These are phyloP conservation scores for Pterois miles DNA, from an alignment of 2,797 vertebrate species.

Conservation along the genomic window DNA sequence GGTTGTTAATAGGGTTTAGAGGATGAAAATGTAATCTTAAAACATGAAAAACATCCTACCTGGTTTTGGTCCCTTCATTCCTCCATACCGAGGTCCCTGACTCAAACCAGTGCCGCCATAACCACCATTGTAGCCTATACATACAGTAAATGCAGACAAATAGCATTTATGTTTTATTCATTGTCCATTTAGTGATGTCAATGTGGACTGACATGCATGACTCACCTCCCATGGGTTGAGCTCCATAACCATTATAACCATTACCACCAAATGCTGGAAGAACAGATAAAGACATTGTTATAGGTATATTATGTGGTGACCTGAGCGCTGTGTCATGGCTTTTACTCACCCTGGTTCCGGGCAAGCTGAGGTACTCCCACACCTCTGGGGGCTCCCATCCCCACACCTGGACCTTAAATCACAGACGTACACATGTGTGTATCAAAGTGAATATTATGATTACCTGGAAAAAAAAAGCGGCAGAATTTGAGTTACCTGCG, in stretches of 20 bases:
- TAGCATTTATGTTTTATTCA: not conserved
- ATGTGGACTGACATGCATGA: not conserved
- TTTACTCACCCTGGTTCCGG: slow-evolving; percentile 53
- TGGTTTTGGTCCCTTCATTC: slow-evolving; percentile 66
- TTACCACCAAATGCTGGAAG: slow-evolving; percentile 56
- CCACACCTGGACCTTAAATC: slow-evolving; percentile 42
- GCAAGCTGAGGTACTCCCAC: slow-evolving; percentile 60
- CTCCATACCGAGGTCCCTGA: slow-evolving; percentile 56
- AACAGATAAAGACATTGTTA: slow-evolving; percentile 20
- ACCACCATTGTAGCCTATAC: slow-evolving; percentile 58
- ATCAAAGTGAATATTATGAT: not conserved
- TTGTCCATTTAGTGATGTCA: not conserved
- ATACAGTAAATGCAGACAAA: not conserved
- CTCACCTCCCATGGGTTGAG: slow-evolving; percentile 65
- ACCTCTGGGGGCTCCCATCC: slow-evolving; percentile 47
- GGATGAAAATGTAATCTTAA: not conserved
- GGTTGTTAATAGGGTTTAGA: not conserved
- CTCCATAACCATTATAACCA: slow-evolving; percentile 58
- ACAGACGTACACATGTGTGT: not conserved
- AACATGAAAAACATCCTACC: slow-evolving; percentile 39
- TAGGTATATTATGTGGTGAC: not conserved
- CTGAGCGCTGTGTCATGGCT: not conserved
- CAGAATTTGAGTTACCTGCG: slow-evolving; percentile 51
- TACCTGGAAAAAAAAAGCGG: not conserved
- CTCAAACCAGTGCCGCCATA: slow-evolving; percentile 58